Percentiles rank a stretch among this genome's conserved stretches.
Conservation (phyloP, 2,888 invertebrate genomes). For the Ochlodes sylvanus region DNA sequence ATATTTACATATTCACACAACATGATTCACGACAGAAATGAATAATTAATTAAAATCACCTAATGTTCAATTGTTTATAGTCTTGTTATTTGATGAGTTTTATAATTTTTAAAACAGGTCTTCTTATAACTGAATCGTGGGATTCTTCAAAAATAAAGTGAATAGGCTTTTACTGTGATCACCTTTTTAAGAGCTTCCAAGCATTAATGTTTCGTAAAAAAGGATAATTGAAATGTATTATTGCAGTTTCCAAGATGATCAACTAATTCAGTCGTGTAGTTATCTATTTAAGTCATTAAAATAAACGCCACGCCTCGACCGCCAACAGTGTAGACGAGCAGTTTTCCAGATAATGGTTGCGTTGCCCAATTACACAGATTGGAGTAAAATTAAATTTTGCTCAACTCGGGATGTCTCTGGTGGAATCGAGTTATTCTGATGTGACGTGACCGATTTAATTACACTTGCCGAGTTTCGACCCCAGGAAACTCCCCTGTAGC, state of each 20-base stretch:
- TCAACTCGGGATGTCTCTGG: constrained; percentile 29
- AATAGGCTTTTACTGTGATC: too few relatives aligned
- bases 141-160: too few relatives aligned
- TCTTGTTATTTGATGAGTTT: neutral
- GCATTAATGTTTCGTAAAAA: too few relatives aligned
- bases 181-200: too few relatives aligned
- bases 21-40: constrained; percentile 7
- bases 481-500: constrained; percentile 2
- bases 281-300: too few relatives aligned
- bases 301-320: constrained; percentile 23
- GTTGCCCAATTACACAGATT: constrained; percentile 38
- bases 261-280: too few relatives aligned
- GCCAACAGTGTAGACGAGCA: neutral
- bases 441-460: constrained; percentile 35
- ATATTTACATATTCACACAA: constrained; percentile 2
- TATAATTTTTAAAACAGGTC: neutral
- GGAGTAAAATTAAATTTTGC: constrained; percentile 37
- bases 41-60: constrained; percentile 8
- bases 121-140: too few relatives aligned
- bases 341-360: constrained; percentile 31
- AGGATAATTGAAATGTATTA: too few relatives aligned
- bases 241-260: too few relatives aligned
- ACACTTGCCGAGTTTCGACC: constrained; percentile 22
- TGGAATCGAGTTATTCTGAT: constrained; percentile 37
- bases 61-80: neutral